These are phyloP conservation scores for Drosophila trichaetosa DNA, from an alignment of 2,888 invertebrate genomes.

Conservation along the genomic window DNA sequence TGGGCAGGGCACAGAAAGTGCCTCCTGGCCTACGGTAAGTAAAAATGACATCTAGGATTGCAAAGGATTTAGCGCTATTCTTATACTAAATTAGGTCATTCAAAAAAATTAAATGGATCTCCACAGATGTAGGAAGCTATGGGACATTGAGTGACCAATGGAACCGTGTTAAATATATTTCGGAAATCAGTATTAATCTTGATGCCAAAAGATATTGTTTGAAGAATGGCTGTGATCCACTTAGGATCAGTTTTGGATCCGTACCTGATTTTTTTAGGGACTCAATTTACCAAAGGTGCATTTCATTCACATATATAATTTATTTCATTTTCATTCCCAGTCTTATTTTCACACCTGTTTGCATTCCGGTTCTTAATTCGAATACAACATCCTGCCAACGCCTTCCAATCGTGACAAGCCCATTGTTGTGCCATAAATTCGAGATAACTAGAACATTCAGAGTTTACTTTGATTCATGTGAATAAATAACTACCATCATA, in stretches of 20 bases:
- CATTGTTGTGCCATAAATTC: conserved; percentile 14
- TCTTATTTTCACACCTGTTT: conserved; percentile 3
- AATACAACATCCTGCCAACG: not conserved
- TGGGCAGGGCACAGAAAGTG: not conserved
- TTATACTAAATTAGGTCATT: not conserved
- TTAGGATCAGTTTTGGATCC: not conserved
- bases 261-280: not conserved
- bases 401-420: not conserved
- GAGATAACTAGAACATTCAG: not conserved
- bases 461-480: conserved; percentile 23
- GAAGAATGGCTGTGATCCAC: no score
- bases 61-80: not conserved
- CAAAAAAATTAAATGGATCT: not conserved
- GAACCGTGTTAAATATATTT: not conserved
- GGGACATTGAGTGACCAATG: not conserved
- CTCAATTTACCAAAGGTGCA: not conserved
- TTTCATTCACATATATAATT: not conserved
- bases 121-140: not conserved
- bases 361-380: not conserved
- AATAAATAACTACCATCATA: conserved; percentile 20
- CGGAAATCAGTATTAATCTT: not conserved
- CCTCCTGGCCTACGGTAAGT: not conserved
- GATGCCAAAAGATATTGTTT: not conserved
- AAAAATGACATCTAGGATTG: no score
- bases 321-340: not conserved